These are phyloP conservation scores for Paedocypris sp. DNA, from an alignment of 2,113 vertebrate species.

Conservation along the genomic window DNA sequence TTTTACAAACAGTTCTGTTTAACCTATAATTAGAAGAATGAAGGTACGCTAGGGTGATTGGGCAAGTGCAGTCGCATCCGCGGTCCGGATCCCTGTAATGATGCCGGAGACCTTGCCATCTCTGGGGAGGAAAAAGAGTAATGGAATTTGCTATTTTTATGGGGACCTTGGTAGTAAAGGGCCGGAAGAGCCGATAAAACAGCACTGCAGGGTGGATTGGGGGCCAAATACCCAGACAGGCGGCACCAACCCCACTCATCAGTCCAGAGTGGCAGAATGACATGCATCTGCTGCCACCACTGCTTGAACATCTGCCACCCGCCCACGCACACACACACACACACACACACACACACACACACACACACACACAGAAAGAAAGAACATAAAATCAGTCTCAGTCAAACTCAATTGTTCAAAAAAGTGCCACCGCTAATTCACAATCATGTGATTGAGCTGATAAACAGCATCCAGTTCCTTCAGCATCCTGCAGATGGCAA, in stretches of 20 bases:
- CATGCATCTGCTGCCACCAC: conserved; percentile 42
- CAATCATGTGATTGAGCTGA: too few relatives aligned
- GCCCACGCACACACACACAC: too few relatives aligned
- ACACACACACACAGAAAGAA: too few relatives aligned
- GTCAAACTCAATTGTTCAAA: too few relatives aligned
- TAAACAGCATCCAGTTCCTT: too few relatives aligned
- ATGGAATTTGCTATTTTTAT: conserved; percentile 99
- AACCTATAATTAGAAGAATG: conserved; percentile 98
- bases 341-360: not conserved
- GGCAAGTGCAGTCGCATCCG: conserved; percentile 76
- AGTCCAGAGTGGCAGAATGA: conserved; percentile 75
- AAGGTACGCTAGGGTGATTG: conserved; percentile 61
- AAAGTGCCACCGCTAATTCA: too few relatives aligned
- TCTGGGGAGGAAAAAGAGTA: conserved; percentile 89
- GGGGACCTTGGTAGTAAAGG: conserved; percentile 33
- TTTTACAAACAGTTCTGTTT: conserved; percentile 96
- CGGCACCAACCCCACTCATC: conserved; percentile 59
- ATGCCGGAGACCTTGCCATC: conserved; percentile 94
- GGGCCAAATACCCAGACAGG: conserved; percentile 22
- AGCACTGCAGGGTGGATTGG: conserved; percentile 22
- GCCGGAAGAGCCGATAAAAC: conserved; percentile 6
- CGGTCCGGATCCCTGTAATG: conserved; percentile 96
- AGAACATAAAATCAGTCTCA: too few relatives aligned
- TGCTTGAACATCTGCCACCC: conserved; percentile 48
- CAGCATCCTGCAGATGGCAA: too few relatives aligned